Base-by-base conservation (phyloP, 2,797 vertebrate species). In the Chaetodon trifasciatus region DNA sequence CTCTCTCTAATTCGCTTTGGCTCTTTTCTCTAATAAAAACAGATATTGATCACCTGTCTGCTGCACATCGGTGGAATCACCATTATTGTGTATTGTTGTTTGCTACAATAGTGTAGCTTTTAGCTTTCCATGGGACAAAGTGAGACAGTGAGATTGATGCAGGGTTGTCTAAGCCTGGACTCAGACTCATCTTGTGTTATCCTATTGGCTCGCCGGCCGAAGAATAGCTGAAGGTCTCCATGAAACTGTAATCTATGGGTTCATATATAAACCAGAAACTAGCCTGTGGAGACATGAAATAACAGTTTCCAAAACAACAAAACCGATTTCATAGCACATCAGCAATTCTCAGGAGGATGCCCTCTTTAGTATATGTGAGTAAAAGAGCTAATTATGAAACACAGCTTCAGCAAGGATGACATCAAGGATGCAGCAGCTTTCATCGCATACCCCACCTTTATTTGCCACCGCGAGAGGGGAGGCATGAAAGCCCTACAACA, bases 1-100 rank as follows among this genome's bases (percentile, higher is more conserved):
- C 73, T 76, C 77, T 44, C 68, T 82, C 65, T 83, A 87, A 86
- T 87, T 88, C 13, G 78, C 82, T 73, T 42, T 0, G 3, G 78
- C 76, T 83, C 85, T 74, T 82, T 77, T 70, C 76, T 78, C 80
- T 80, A 87, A 93, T 89, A 84, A 90, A 88, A 91, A 77, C 80
- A 55, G 57, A 57, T 90, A 93, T 93, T 79, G 89, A 93, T 92
- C 89, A 91, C 63, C 86, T 91, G 91, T 88, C 89, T 42, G 35
- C 67, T 46, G 69, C 58, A 71, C 74, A 86, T 92, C 88, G 87
- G 76, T 57, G n/a, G 47, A 83, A 82, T 86, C 71, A 57, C 78
- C 83, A 73, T 84, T 90, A 85, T 86, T 89, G 62, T 5, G 52
- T 66, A 58, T 58, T 17, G 52, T 64, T 89, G 74, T 76, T 76